phyloP scores from a whole-genome alignment of 2,888 invertebrate species.

The Zootermopsis nevadensis region DNA sequence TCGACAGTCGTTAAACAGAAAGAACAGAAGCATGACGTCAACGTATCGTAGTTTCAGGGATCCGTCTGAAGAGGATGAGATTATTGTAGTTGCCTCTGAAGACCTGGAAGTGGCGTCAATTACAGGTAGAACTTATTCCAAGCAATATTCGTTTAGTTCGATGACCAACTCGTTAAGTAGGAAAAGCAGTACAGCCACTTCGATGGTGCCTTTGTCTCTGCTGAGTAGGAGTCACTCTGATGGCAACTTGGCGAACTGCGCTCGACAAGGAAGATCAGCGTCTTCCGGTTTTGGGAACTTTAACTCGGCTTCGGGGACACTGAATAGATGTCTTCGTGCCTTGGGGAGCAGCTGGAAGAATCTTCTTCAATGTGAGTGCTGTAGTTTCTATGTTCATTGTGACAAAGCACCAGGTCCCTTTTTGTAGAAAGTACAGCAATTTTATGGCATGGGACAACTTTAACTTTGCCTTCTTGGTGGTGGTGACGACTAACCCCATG shows the following conservation, averaged over 20 bases:
- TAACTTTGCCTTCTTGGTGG: too few species aligned
- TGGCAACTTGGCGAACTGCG: constrained; percentile 69
- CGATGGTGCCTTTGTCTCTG: constrained; percentile 45
- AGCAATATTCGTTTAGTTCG: constrained; percentile 59
- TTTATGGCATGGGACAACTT: too few species aligned
- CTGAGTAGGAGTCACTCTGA: constrained; percentile 78
- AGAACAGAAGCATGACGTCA: constrained; percentile 62
- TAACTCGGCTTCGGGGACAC: constrained; percentile 49
- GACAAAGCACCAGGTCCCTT: too few species aligned
- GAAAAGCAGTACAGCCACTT: constrained; percentile 58
- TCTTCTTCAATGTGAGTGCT: constrained; percentile 79
- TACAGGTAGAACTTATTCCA: constrained; percentile 56
- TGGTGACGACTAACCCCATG: too few species aligned
- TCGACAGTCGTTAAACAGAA: constrained; percentile 1
- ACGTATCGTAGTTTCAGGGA: constrained; percentile 71
- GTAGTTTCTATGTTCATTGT: too few species aligned
- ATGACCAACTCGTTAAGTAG: constrained; percentile 51
- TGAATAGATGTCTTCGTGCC: constrained; percentile 77
- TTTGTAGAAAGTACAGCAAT: too few species aligned
- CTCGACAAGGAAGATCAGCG: constrained; percentile 44
- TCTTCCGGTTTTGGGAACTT: not conserved
- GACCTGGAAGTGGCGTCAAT: constrained; percentile 60
- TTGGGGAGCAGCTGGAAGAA: constrained; percentile 85
- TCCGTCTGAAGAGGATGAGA: constrained; percentile 65
- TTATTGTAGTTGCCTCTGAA: constrained; percentile 57